Evolutionary conservation across 2,797 vertebrate species (phyloP).

Genomic region (Rousettus madagascariensis): DNA sequence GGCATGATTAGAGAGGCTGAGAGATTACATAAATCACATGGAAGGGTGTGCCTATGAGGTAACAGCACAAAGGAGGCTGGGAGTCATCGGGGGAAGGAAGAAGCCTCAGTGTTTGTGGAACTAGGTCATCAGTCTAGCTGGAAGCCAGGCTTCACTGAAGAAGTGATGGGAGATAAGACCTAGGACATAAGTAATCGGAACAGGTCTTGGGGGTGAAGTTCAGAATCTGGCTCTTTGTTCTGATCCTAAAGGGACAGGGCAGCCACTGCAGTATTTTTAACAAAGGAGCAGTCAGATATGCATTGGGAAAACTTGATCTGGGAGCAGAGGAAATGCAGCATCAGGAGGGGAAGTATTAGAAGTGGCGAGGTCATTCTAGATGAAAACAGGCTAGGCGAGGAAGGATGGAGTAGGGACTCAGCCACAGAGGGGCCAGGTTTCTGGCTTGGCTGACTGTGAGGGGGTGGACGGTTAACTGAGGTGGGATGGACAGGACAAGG

Average conservation of each 20-base stretch:
- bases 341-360: background rate
- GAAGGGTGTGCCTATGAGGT: background rate
- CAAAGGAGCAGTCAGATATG: background rate
- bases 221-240: background rate
- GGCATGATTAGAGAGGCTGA: background rate
- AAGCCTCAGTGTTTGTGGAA: background rate
- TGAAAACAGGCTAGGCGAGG: background rate
- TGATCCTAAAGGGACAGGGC: background rate
- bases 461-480: background rate
- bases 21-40: background rate
- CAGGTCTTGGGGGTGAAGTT: slow-evolving; percentile 2
- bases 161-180: background rate
- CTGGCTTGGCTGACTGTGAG: background rate
- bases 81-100: background rate
- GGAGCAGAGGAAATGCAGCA: background rate
- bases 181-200: background rate
- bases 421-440: background rate
- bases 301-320: background rate
- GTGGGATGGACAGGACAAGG: background rate
- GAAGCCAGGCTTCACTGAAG: background rate
- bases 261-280: slow-evolving; percentile 12
- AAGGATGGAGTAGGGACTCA: background rate
- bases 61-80: background rate
- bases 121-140: background rate
- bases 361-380: background rate